These are phyloP conservation scores for Rhinopithecus roxellana DNA, from an alignment of 2,113 vertebrate species.

Conservation along the genomic window DNA sequence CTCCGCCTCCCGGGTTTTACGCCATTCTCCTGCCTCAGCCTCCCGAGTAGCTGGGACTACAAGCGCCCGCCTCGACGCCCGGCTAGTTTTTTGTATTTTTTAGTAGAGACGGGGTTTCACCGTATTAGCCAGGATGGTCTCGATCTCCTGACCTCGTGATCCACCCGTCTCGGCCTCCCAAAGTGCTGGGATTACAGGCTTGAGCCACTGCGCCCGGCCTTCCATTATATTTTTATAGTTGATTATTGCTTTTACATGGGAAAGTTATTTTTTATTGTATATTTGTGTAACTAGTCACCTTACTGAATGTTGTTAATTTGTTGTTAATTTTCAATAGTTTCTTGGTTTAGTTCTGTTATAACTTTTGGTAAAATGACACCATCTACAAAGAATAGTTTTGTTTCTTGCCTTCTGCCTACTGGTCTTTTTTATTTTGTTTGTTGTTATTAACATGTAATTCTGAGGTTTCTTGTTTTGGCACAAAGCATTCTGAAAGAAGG, in stretches of 20 bases:
- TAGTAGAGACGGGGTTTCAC: too few relatives aligned
- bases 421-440: neutral
- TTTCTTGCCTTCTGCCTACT: slow-evolving; percentile 14
- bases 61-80: too few relatives aligned
- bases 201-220: neutral
- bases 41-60: too few relatives aligned
- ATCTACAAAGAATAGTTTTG: slow-evolving; percentile 43
- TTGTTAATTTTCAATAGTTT: slow-evolving; percentile 47
- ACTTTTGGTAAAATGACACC: slow-evolving; percentile 32
- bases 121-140: too few relatives aligned
- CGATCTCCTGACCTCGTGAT: too few relatives aligned
- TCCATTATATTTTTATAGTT: slow-evolving; percentile 50
- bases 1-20: too few relatives aligned
- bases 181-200: too few relatives aligned
- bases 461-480: slow-evolving; percentile 15
- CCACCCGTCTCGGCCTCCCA: too few relatives aligned
- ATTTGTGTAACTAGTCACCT: slow-evolving; percentile 41
- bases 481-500: neutral
- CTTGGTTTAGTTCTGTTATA: neutral
- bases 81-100: too few relatives aligned
- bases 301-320: slow-evolving; percentile 49
- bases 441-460: neutral
- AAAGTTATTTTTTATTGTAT: slow-evolving; percentile 46
- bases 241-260: slow-evolving; percentile 34
- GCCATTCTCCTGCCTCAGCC: too few relatives aligned